phyloP scores from a whole-genome alignment of 2,888 invertebrate species.

The Morpho achilles region DNA sequence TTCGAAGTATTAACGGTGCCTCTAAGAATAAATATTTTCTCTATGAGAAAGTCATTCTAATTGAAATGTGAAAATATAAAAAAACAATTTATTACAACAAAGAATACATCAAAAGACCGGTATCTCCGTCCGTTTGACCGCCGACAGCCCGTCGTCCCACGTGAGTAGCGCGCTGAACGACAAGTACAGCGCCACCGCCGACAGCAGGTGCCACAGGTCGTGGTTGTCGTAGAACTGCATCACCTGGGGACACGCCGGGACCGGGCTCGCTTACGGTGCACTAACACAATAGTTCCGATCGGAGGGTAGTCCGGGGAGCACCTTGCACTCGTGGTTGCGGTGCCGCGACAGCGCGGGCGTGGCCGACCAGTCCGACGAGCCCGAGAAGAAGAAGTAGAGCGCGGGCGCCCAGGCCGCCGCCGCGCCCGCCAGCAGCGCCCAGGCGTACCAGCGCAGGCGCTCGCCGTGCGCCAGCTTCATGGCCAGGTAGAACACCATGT shows the following conservation, averaged over 20 bases:
- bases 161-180: conserved; percentile 90
- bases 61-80: too few relatives aligned
- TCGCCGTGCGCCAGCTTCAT: conserved; percentile 91
- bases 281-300: too few relatives aligned
- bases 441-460: conserved; percentile 78
- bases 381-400: conserved; percentile 75
- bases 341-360: conserved; percentile 87
- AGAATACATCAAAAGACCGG: conserved; percentile 82
- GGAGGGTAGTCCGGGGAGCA: conserved; percentile 37
- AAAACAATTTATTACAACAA: too few relatives aligned
- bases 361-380: conserved; percentile 52
- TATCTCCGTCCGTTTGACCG: conserved; percentile 85
- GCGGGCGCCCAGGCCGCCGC: conserved; percentile 83
- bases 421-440: conserved; percentile 82
- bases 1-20: too few relatives aligned
- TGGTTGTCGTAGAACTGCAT: conserved; percentile 90
- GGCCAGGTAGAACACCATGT: conserved; percentile 88
- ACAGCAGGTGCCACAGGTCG: conserved; percentile 93
- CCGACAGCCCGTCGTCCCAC: conserved; percentile 89
- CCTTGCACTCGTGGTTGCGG: conserved; percentile 59
- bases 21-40: too few relatives aligned
- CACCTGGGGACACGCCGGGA: conserved; percentile 45
- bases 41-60: too few relatives aligned
- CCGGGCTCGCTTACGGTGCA: too few relatives aligned
- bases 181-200: conserved; percentile 90